phyloP scores from a whole-genome alignment of 2,797 vertebrate genomes.

The Danionella dracula region DNA sequence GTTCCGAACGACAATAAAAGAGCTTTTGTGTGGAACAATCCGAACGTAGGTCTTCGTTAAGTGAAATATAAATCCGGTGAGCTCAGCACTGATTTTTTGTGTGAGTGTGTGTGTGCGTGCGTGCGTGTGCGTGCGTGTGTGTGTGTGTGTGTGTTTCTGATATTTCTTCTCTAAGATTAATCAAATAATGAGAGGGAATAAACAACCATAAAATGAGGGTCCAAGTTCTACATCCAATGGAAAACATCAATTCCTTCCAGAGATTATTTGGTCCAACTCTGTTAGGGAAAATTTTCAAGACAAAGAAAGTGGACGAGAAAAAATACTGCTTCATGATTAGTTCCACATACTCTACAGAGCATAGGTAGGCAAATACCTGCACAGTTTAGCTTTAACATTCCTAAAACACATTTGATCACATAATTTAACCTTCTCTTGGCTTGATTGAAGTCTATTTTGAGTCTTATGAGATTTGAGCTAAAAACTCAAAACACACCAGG shows the following conservation, averaged over 20 bases:
- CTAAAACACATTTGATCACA: too few relatives aligned
- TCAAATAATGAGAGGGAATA: slow-evolving; percentile 65
- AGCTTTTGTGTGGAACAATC: slow-evolving; percentile 38
- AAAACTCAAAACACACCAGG: too few relatives aligned
- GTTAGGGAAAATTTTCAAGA: slow-evolving; percentile 29
- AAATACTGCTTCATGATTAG: slow-evolving; percentile 37
- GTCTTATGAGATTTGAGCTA: too few relatives aligned
- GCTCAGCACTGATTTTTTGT: slow-evolving; percentile 51
- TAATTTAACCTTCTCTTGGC: too few relatives aligned
- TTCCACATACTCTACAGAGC: too few relatives aligned
- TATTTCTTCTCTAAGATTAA: slow-evolving; percentile 56
- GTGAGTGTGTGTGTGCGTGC: too few relatives aligned
- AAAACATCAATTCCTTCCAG: slow-evolving; percentile 70
- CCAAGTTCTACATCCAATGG: slow-evolving; percentile 68
- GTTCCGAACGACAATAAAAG: slow-evolving; percentile 57
- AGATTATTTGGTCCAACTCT: slow-evolving; percentile 54
- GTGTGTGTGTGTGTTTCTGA: slow-evolving; percentile 35
- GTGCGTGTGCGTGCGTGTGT: too few relatives aligned
- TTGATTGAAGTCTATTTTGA: too few relatives aligned
- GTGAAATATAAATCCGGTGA: slow-evolving; percentile 54
- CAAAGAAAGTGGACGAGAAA: slow-evolving; percentile 25
- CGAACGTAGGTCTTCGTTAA: slow-evolving; percentile 55
- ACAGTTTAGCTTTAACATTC: too few relatives aligned
- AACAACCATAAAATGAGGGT: slow-evolving; percentile 68
- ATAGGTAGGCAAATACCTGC: too few relatives aligned